These are phyloP conservation scores for Apamea anceps DNA, from an alignment of 2,888 invertebrate genomes.

Conservation along the genomic window DNA sequence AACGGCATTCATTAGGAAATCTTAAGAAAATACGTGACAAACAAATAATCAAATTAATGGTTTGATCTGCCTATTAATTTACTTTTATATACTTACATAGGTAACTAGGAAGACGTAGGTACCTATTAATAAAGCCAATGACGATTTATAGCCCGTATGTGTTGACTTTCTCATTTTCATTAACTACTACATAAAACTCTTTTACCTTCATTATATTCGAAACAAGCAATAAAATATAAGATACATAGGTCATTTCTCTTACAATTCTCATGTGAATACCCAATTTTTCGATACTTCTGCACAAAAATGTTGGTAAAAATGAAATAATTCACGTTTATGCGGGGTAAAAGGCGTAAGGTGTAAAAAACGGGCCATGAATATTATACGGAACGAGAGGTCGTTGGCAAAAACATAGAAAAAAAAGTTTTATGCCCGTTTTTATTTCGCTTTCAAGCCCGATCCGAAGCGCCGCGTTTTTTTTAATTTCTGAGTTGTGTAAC, in stretches of 20 bases:
- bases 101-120: background rate
- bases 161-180: background rate
- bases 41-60: background rate
- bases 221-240: slow-evolving; percentile 39
- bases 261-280: slow-evolving; percentile 47
- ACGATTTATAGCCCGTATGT: background rate
- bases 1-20: background rate
- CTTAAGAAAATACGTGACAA: background rate
- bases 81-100: background rate
- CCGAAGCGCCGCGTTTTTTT: slow-evolving; percentile 55
- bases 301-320: slow-evolving; percentile 65
- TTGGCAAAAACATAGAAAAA: slow-evolving; percentile 68
- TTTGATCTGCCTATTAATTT: background rate
- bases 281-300: slow-evolving; percentile 57
- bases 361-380: slow-evolving; percentile 74
- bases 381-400: slow-evolving; percentile 71
- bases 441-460: slow-evolving; percentile 54
- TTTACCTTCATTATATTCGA: background rate
- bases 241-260: slow-evolving; percentile 30
- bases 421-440: slow-evolving; percentile 68
- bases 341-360: slow-evolving; percentile 67
- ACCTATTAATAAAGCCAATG: background rate
- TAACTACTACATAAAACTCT: slow-evolving; percentile 1
- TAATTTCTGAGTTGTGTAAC: slow-evolving; percentile 62
- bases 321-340: slow-evolving; percentile 69